Base-by-base conservation (phyloP, 1,140 invertebrate species). In the Drosophila subobscura region DNA sequence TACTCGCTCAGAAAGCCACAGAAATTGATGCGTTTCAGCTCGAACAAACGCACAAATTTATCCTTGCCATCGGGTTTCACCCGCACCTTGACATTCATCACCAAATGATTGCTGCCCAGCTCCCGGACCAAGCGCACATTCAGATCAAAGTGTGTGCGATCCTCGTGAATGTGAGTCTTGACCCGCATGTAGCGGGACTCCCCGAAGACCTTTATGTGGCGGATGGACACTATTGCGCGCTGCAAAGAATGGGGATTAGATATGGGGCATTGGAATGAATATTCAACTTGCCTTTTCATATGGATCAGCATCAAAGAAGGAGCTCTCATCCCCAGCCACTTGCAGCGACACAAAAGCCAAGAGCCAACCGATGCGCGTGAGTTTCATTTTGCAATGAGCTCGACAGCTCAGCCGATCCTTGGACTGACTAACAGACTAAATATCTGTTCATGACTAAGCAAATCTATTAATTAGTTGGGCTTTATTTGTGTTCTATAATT, bases 61-160 rank as follows among this genome's bases (percentile, higher is more conserved):
- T 23, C 37, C 1, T 12, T 23, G 0, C 64, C 56, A 0, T 76
- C 53, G 4, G 63, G 52, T 6, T 46, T 60, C 0, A 55, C 54
- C 0, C 72, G 50, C 6, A 76, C 29, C 20, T 47, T 75, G 0
- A 75, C 23, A 27, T 76, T 76, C 52, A 76, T 76, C 12, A 76
- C 60, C 8, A 76, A 25, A 40, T 76, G 63, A 10, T 76, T 76
- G 16, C 72, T 76, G 14, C 64, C 72, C 14, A 76, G 25, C n/a
- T 75, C 46, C 5, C 56, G 52, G 1, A 54, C 12, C 7, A 76
- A 1, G 7, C 29, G 47, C 2, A 75, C 73, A 27, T 61, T 33
- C 1, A 76, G 14, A 45, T 76, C 72, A 10, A 76, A 76, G 2
- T 51, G 72, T 0, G 41, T 51, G 2, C 72, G 55, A 47, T 76